These are phyloP conservation scores for Lasioglossum baleicum DNA, from an alignment of 1,140 invertebrate species.

Conservation along the genomic window DNA sequence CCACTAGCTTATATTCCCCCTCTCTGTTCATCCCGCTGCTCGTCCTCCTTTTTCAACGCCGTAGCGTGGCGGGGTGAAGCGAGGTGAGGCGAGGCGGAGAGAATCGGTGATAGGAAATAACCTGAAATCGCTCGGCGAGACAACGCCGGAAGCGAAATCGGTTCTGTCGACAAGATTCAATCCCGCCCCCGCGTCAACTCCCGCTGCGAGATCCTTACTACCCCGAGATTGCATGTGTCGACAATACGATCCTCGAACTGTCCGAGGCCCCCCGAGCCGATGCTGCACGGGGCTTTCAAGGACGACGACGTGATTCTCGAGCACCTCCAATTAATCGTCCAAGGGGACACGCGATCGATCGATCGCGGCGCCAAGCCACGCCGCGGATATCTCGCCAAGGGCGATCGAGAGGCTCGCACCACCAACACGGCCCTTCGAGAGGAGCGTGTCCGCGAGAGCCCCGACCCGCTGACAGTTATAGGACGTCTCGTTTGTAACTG, in stretches of 20 bases:
- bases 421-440: slow-evolving; percentile 33
- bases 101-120: slow-evolving; percentile 59
- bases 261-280: not conserved
- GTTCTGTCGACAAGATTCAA: slow-evolving; percentile 53
- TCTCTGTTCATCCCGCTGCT: not conserved
- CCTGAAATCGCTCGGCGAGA: slow-evolving; percentile 40
- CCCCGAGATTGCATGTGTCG: slow-evolving; percentile 35
- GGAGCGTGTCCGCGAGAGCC: slow-evolving; percentile 20
- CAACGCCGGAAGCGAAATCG: slow-evolving; percentile 51
- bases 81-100: not conserved
- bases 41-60: not conserved
- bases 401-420: slow-evolving; percentile 39
- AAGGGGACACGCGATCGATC: not conserved
- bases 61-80: not conserved
- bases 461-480: slow-evolving; percentile 61
- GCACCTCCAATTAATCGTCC: not conserved
- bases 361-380: not conserved
- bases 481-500: slow-evolving; percentile 67
- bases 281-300: not conserved
- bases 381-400: not conserved
- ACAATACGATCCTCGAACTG: slow-evolving; percentile 8
- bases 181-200: slow-evolving; percentile 34
- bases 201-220: slow-evolving; percentile 18
- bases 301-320: not conserved
- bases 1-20: slow-evolving; percentile 27